Base-by-base conservation (phyloP, 2,113 vertebrate species). In the Corythornis cristatus region DNA sequence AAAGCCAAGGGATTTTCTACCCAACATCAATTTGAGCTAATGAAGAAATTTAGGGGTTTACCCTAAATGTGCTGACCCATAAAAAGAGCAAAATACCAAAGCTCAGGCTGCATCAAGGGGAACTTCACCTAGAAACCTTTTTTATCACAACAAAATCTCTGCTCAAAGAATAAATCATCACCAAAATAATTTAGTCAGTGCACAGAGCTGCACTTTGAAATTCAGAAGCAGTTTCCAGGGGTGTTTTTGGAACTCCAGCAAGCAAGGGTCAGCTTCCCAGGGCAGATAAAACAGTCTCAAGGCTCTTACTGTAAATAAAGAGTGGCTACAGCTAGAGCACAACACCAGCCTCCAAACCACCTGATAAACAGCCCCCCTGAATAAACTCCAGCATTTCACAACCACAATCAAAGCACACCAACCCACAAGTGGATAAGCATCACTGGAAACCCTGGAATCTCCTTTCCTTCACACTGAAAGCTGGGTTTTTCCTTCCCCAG, bases 131-230 rank as follows among this genome's bases (percentile, higher is more conserved):
- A 28, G 15, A 74, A 19, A 37, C 4, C 22, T 28, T 50, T 29
- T 31, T 37, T 8, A 82, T 31, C 29, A 50, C 33, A 15, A 65
- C 0, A 0, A 54, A 72, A 54, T 0, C 6, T 11, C 26, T 15
- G 11, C 29, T 61, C 37, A 7, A 19, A 22, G 53, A 14, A 43
- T 2, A 7, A 50, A 21, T 53, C 2, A 5, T 33, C 65, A 28
- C 15, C 7, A 12, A 8, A 37, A 42, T 46, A 37, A 17, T 48
- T 14, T 31, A 79, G 31, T 18, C 28, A 26, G 6, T 4, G 16
- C 35, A 4, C 0, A 0, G 15, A 6, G 31, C n/a, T 11, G 29
- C 5, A 8, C 8, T 46, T 4, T 5, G 13, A 45, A 26, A 7
- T 17, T 64, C 56, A 4, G 7, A 42, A 75, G 28, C 1, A 3